Evolutionary conservation across 2,113 vertebrate genomes (phyloP), one percentile per base, ranked within the genome.

Genomic region (Dasyurus viverrinus): DNA sequence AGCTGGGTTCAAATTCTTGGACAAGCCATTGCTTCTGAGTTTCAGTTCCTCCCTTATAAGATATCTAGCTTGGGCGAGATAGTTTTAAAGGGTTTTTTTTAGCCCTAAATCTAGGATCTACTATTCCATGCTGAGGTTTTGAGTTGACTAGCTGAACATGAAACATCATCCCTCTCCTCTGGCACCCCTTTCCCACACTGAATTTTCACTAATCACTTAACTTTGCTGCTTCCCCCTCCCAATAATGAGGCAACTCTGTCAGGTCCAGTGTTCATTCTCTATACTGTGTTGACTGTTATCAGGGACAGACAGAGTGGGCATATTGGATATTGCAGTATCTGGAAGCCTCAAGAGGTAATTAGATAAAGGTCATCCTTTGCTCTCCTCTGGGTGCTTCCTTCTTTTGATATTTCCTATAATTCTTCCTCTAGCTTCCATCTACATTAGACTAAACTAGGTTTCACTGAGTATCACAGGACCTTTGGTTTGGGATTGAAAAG

Each of bases 401-500:
- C 60, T n/a, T 76, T 6, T 76, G 36, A 76, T 11, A n/a, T 19
- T 76, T 76, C 60, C 12, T n/a, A 19, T 76, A 76, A n/a, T 19
- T 12, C 60, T 14, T 5, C 30, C 36, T 68, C 60, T 16, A 0
- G 5, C 14, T n/a, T 68, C 36, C 60, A 76, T 19, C 12, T 5
- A n/a, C 36, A 14, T n/a, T 16, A 19, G 14, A n/a, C 36, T 1
- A 19, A 1, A n/a, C 36, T 1, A 19, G 1, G 36, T 16, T n/a
- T 26, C 60, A 76, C 60, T 16, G 27, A 68, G 12, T 36, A 76
- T 76, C 36, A 7, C 14, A n/a, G 4, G 30, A 36, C 36, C 60
- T n/a, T 76, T 76, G 36, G 30, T 76, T 68, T n/a, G 36, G 30
- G 60, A 76, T 4, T 76, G 60, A 14, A 30, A 19, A 76, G 4